These are phyloP conservation scores for Lordiphosa mommai DNA, from an alignment of 1,140 invertebrate species.

Conservation along the genomic window DNA sequence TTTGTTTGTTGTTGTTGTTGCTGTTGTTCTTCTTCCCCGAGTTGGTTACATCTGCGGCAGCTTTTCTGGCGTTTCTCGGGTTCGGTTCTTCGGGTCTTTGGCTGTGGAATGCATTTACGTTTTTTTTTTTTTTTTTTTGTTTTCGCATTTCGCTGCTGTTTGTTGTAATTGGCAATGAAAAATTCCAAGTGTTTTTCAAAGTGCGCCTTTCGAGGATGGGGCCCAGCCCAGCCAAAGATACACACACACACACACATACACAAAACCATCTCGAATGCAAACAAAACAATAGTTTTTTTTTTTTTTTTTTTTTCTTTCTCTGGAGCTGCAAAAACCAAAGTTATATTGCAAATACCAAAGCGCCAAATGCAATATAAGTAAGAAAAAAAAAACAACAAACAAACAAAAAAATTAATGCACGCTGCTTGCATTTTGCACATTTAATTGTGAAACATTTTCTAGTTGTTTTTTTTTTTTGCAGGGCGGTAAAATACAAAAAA, in stretches of 20 bases:
- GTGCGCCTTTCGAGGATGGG: constrained; percentile 29
- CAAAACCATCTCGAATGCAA: background rate
- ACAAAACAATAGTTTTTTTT: no score
- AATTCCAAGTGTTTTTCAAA: constrained; percentile 51
- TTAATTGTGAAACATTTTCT: constrained; percentile 29
- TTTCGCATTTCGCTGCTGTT: constrained; percentile 3
- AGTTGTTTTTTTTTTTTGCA: background rate
- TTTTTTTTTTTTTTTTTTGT: constrained; percentile 6
- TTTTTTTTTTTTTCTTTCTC: no score
- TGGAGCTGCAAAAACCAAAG: background rate
- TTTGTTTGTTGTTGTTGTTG: constrained; percentile 7
- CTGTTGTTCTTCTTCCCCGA: background rate
- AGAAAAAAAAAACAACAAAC: constrained; percentile 21
- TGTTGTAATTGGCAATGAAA: constrained; percentile 51
- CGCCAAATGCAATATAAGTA: constrained; percentile 1
- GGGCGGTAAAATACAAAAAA: no score
- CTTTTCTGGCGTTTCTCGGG: constrained; percentile 10
- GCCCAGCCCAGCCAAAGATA: constrained; percentile 24
- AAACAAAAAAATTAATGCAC: constrained; percentile 30
- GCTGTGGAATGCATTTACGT: constrained; percentile 44
- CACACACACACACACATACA: constrained; percentile 15
- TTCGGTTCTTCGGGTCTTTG: constrained; percentile 9
- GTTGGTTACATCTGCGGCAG: constrained; percentile 10
- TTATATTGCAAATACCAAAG: constrained; percentile 21
- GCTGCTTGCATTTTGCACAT: constrained; percentile 27